phyloP scores from a whole-genome alignment of 2,888 invertebrate species.

The Eupithecia tripunctaria region DNA sequence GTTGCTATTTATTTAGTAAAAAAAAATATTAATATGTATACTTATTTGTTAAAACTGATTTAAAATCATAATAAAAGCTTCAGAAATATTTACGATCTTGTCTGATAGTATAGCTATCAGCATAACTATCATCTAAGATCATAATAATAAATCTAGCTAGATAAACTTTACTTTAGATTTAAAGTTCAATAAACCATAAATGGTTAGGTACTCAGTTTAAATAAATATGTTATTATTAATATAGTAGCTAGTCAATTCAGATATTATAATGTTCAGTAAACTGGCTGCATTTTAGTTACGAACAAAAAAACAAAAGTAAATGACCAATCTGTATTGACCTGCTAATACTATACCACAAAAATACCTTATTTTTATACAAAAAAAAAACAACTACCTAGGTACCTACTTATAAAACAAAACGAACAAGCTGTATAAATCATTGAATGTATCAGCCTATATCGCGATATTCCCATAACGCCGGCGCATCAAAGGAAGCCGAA shows the following conservation, averaged over 20 bases:
- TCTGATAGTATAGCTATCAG: neutral
- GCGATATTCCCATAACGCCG: conserved; percentile 34
- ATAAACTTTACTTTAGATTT: no score
- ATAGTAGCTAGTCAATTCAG: no score
- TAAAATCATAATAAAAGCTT: neutral
- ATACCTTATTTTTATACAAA: neutral
- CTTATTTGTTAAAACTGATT: neutral
- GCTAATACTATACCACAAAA: neutral
- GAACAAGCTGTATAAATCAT: conserved; percentile 19
- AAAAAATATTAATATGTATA: no score
- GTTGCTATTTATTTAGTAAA: no score
- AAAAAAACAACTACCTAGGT: neutral
- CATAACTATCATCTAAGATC: neutral
- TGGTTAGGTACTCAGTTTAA: no score
- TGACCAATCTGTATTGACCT: no score
- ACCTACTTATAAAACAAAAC: conserved; percentile 3
- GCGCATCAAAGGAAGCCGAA: conserved; percentile 62
- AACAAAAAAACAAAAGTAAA: no score
- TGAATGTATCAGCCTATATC: conserved; percentile 26
- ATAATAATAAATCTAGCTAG: neutral
- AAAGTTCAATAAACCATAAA: no score
- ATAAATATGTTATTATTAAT: no score
- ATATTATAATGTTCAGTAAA: no score
- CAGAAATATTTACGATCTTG: neutral
- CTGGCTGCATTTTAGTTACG: no score